These are phyloP conservation scores for Masticophis lateralis DNA, from an alignment of 2,797 vertebrate genomes.

Conservation along the genomic window DNA sequence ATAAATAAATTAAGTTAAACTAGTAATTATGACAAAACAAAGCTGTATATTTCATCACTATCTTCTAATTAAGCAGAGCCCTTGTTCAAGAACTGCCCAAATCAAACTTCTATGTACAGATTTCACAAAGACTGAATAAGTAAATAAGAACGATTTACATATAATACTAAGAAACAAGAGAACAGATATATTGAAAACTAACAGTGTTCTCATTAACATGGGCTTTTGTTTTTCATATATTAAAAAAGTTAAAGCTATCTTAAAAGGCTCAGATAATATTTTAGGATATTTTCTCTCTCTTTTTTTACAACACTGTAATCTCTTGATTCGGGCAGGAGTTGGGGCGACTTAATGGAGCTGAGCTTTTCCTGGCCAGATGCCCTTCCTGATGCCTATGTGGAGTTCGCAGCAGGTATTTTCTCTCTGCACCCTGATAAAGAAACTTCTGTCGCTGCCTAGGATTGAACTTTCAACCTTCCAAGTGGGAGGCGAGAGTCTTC, in stretches of 20 bases:
- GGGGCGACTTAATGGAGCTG: not conserved
- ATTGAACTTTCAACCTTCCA: not conserved
- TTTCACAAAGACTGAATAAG: not conserved
- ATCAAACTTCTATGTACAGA: not conserved
- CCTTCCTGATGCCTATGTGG: not conserved
- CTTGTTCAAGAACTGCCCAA: not conserved
- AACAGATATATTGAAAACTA: not conserved
- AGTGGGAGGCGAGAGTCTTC: not conserved
- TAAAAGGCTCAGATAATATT: not conserved
- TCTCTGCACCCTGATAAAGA: not conserved
- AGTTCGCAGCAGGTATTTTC: not conserved
- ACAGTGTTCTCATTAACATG: not conserved
- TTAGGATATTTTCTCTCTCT: not conserved
- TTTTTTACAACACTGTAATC: not conserved
- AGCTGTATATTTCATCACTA: not conserved
- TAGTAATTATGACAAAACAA: not conserved
- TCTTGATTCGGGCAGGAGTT: not conserved
- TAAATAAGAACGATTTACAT: not conserved
- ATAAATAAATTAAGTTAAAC: not conserved
- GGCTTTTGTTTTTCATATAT: not conserved
- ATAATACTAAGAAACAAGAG: not conserved
- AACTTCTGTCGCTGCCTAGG: not conserved
- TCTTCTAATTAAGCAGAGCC: not conserved
- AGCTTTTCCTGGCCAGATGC: not conserved
- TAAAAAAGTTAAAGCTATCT: not conserved